Evolutionary conservation across 2,888 invertebrate genomes (phyloP), one percentile per base, ranked within the genome.

Genomic region (Drosophila kanekoi): DNA sequence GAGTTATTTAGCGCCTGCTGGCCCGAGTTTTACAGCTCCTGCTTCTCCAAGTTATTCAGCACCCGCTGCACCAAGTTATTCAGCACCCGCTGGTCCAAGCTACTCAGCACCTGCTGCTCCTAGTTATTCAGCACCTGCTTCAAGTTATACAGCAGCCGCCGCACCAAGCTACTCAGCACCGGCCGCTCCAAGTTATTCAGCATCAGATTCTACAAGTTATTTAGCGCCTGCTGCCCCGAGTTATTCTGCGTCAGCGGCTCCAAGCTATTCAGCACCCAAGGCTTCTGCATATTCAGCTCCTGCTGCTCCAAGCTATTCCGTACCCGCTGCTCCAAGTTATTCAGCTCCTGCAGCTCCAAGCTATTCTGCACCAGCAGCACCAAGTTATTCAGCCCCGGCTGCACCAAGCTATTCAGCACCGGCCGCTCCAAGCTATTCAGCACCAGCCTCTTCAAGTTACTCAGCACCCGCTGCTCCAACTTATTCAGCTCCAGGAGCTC

Each of bases 141-240:
- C 56, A 1, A 57, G 57, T 2, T 67, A 67, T 44, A 62, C 67
- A 33, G 56, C 63, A 11, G 65, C 69, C 0, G 23, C 53, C 2
- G 77, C 70, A 8, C 71, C 32, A 1, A 41, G 52, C 1, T 69
- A 72, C 13, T 65, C 72, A 4, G 65, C 69, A 1, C 65, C 69
- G 0, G 51, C 59, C 0, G 47, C 51, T 4, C 48, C 52, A 13
- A 62, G 57, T 0, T 62, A 66, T 5, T 62, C 66, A 40, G 44
- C 66, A 0, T n/a, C n/a, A n/a, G n/a, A n/a, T 0, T 32, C 38
- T 10, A 23, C 40, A 0, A 40, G n/a, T 0, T 69, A 69, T 45
- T 45, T 60, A 23, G 54, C 54, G 0, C 56, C 62, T 0, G 37
- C 41, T 0, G 33, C 40, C 9, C 45, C 53, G 11, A 56, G 40